Percentiles rank a stretch among this genome's conserved stretches.
phyloP scores from a whole-genome alignment of 2,113 vertebrate species.

The Peromyscus leucopus region DNA sequence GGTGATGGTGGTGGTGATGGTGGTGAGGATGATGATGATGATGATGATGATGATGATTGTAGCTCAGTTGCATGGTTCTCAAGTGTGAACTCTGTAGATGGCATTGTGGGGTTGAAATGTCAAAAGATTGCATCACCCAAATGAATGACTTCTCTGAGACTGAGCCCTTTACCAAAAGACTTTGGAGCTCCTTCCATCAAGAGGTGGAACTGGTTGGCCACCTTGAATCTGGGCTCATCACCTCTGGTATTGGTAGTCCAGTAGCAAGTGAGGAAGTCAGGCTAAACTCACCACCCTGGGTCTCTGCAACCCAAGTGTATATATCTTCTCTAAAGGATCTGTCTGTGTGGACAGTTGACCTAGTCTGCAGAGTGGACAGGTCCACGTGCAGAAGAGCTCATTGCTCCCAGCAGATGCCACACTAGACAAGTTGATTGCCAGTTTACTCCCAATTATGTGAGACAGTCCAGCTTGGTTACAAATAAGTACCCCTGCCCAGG shows the following conservation, averaged over 20 bases:
- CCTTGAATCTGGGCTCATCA: neutral
- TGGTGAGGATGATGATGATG: too few species aligned
- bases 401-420: neutral
- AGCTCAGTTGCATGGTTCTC: neutral
- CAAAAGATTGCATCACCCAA: neutral
- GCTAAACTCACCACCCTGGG: neutral
- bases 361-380: neutral
- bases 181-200: neutral
- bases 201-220: neutral
- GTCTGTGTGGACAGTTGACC: neutral
- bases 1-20: too few species aligned
- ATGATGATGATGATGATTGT: neutral
- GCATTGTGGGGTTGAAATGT: neutral
- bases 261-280: neutral
- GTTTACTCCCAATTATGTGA: neutral
- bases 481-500: fast-evolving
- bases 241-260: neutral
- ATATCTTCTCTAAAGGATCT: neutral
- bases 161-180: neutral
- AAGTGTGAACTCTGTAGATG: neutral
- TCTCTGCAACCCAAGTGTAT: neutral
- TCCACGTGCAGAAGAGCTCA: neutral
- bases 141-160: neutral
- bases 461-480: neutral
- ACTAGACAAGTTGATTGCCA: neutral